A percentile compares a stretch with the other conserved stretches of the same genome.
Conservation (phyloP, 1,140 invertebrate species). For the Probaryconus sp. region DNA sequence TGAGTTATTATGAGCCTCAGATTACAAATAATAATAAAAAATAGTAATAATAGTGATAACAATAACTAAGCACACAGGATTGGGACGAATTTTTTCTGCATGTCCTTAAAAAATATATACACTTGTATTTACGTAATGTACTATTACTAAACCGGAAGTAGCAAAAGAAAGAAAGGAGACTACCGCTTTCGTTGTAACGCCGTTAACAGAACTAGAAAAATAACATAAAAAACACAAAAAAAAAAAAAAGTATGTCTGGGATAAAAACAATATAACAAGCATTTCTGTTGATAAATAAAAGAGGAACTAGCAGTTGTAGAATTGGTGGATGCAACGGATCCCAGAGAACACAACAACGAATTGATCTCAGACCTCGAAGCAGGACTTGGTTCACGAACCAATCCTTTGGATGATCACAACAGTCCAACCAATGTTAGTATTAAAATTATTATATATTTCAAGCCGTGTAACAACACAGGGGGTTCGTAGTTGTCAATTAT, state of each 20-base stretch:
- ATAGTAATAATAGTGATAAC: too few relatives aligned
- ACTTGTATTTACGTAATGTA: conserved; percentile 36
- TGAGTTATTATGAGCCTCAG: too few relatives aligned
- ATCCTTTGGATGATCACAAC: conserved; percentile 69
- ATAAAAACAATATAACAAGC: conserved; percentile 53
- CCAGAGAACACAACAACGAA: conserved; percentile 70
- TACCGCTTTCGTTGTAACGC: conserved; percentile 14
- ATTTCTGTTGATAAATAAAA: conserved; percentile 73
- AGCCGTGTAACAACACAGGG: conserved; percentile 51
- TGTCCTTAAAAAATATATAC: not conserved
- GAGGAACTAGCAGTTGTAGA: conserved; percentile 74
- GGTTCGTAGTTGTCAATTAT: conserved; percentile 44
- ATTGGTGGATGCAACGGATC: conserved; percentile 73
- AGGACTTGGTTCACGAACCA: conserved; percentile 70
- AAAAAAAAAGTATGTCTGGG: conserved; percentile 13
- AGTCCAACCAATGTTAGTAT: conserved; percentile 77
- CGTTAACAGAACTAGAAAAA: conserved; percentile 32
- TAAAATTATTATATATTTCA: conserved; percentile 57
- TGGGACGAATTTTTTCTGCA: conserved; percentile 14
- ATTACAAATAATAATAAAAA: too few relatives aligned
- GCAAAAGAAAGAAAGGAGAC: conserved; percentile 2
- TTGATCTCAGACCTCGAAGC: conserved; percentile 64
- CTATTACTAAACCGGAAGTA: conserved; percentile 24
- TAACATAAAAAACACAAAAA: too few relatives aligned
- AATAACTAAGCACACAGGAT: too few relatives aligned